Evolutionary conservation across 2,797 vertebrate species (phyloP).

Genomic region (Mallotus villosus): DNA sequence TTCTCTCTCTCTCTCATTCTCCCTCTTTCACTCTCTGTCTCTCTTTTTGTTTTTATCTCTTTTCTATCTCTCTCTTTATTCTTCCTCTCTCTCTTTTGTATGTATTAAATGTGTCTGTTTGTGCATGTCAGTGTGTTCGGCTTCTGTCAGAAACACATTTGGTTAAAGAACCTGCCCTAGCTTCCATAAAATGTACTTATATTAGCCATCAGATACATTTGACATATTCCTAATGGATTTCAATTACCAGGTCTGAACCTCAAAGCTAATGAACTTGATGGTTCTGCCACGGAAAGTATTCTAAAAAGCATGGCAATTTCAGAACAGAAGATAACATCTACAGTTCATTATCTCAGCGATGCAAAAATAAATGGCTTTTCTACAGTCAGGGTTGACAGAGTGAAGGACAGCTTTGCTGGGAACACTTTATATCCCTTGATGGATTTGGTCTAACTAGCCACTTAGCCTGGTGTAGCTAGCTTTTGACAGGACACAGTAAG

Average conservation of each 20-base stretch:
- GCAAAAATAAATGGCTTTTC: slow-evolving; percentile 56
- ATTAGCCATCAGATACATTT: slow-evolving; percentile 80
- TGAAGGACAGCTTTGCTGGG: slow-evolving; percentile 12
- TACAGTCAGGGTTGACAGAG: slow-evolving; percentile 44
- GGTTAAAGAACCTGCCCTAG: slow-evolving; percentile 76
- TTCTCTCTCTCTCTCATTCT: slow-evolving; percentile 26
- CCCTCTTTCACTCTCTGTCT: slow-evolving; percentile 32
- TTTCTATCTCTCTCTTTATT: slow-evolving; percentile 53
- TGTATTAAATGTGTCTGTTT: background rate
- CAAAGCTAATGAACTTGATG: slow-evolving; percentile 67
- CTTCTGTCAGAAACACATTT: slow-evolving; percentile 77
- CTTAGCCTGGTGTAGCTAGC: background rate
- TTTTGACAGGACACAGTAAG: slow-evolving; percentile 1
- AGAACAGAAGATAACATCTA: slow-evolving; percentile 59
- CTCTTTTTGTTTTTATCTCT: slow-evolving; percentile 57
- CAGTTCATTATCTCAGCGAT: slow-evolving; percentile 64
- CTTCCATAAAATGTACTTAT: slow-evolving; percentile 85
- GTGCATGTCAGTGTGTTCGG: background rate
- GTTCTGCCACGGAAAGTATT: slow-evolving; percentile 45
- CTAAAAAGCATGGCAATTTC: slow-evolving; percentile 60
- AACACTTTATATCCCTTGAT: slow-evolving; percentile 24
- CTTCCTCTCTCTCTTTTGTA: slow-evolving; percentile 50
- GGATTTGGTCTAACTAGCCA: slow-evolving; percentile 28
- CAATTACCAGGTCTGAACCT: slow-evolving; percentile 69
- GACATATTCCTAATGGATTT: slow-evolving; percentile 74